These are phyloP conservation scores for Phortica variegata DNA, from an alignment of 1,140 invertebrate species.

Conservation along the genomic window DNA sequence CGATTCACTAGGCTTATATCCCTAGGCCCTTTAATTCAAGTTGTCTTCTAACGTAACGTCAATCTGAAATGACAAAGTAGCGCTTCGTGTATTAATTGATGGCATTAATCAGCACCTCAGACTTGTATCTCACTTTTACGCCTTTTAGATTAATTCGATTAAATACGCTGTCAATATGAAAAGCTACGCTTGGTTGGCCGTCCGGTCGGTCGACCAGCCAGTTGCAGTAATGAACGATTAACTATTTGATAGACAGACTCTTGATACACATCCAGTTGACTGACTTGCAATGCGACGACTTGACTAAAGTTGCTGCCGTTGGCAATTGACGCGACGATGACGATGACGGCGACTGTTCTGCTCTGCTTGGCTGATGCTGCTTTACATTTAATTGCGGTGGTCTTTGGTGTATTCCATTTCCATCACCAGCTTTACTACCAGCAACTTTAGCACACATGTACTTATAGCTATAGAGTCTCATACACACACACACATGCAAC, in stretches of 20 bases:
- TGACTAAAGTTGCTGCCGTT: slow-evolving; percentile 23
- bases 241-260: slow-evolving; percentile 1
- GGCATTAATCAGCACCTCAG: too few species aligned
- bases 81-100: too few species aligned
- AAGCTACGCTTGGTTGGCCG: slow-evolving; percentile 1
- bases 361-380: slow-evolving; percentile 21
- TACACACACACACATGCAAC: slow-evolving; percentile 2
- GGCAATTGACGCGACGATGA: slow-evolving; percentile 18
- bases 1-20: too few species aligned
- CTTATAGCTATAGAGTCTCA: background rate
- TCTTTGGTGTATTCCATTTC: slow-evolving; percentile 46
- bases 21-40: too few species aligned
- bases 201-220: slow-evolving; percentile 19
- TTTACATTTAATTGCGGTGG: slow-evolving; percentile 53
- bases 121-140: too few species aligned
- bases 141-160: slow-evolving; percentile 45
- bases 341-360: too few species aligned
- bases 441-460: too few species aligned
- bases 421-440: too few species aligned
- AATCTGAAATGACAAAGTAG: too few species aligned
- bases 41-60: too few species aligned
- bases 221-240: too few species aligned
- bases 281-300: slow-evolving; percentile 19
- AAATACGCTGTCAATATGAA: slow-evolving; percentile 11
- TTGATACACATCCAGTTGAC: background rate